Percentiles rank a stretch among this genome's conserved stretches.
Conservation (phyloP, 1,140 invertebrate genomes). For the Lordiphosa stackelbergi region DNA sequence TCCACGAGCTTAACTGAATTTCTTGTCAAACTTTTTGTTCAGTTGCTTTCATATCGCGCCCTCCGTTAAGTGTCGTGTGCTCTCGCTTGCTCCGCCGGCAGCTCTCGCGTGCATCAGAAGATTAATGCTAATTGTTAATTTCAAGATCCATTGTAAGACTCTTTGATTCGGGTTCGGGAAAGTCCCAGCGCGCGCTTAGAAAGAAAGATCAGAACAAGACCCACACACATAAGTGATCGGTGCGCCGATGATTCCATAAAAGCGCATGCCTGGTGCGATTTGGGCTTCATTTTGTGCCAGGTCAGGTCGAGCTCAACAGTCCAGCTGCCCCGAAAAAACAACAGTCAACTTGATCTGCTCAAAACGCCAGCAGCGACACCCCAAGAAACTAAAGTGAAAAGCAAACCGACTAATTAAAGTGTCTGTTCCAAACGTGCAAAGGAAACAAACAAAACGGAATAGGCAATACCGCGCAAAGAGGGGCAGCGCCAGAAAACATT, state of each 20-base stretch:
- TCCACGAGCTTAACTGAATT: conserved; percentile 19
- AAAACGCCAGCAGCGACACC: conserved; percentile 21
- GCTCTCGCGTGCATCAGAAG: conserved; percentile 25
- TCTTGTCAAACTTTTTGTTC: conserved; percentile 35
- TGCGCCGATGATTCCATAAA: conserved; percentile 41
- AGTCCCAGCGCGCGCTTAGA: conserved; percentile 32
- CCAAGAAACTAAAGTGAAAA: conserved; percentile 58
- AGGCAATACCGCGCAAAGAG: conserved; percentile 39
- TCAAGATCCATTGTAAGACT: conserved; percentile 20
- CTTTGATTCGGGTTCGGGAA: conserved; percentile 23
- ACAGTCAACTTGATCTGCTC: background rate
- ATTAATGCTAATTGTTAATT: conserved; percentile 24
- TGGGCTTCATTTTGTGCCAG: conserved; percentile 49
- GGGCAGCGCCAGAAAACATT: conserved; percentile 18
- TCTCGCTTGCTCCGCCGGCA: conserved; percentile 12
- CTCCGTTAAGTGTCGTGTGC: conserved; percentile 45
- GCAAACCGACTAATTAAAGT: conserved; percentile 60
- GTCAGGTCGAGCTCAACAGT: conserved; percentile 25
- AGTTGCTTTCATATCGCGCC: conserved; percentile 51
- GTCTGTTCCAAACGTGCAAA: conserved; percentile 44
- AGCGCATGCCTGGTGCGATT: conserved; percentile 33
- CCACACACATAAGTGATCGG: background rate
- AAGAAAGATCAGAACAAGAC: conserved; percentile 1
- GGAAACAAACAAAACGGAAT: conserved; percentile 67
- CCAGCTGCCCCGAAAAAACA: background rate